phyloP scores from a whole-genome alignment of 2,888 invertebrate genomes.

The Hirtodrosophila confusa region DNA sequence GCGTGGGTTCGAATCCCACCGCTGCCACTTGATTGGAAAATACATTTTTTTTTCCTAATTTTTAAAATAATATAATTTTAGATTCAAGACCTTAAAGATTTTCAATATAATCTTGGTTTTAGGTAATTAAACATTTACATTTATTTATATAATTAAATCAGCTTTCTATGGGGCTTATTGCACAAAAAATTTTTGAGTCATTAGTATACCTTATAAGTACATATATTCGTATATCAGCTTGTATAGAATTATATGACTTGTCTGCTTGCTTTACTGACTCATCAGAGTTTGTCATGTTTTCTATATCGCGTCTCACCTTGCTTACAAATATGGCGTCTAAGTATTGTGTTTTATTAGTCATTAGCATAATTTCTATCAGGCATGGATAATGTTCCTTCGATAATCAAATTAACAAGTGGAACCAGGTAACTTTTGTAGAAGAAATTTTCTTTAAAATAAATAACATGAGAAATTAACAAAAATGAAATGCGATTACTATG shows the following conservation, averaged over 20 bases:
- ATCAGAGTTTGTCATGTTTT: conserved; percentile 35
- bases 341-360: conserved; percentile 55
- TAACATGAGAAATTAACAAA: background rate
- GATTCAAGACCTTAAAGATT: too few species aligned
- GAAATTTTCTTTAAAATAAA: background rate
- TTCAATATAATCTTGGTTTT: too few species aligned
- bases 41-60: background rate
- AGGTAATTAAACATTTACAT: too few species aligned
- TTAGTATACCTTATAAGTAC: conserved; percentile 13
- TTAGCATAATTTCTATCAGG: conserved; percentile 26
- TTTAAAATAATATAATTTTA: too few species aligned
- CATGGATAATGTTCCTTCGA: conserved; percentile 31
- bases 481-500: too few species aligned
- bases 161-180: conserved; percentile 5
- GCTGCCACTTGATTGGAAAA: conserved; percentile 72
- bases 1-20: conserved; percentile 84
- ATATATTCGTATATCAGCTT: conserved; percentile 2
- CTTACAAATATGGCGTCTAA: conserved; percentile 31
- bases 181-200: conserved; percentile 19
- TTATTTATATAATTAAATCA: background rate
- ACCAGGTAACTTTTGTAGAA: conserved; percentile 19
- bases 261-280: conserved; percentile 52
- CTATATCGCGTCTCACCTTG: conserved; percentile 32
- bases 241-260: conserved; percentile 22
- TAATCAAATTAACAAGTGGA: conserved; percentile 58